These are phyloP conservation scores for Brachyhypopomus gauderio DNA, from an alignment of 2,113 vertebrate species.

Conservation along the genomic window DNA sequence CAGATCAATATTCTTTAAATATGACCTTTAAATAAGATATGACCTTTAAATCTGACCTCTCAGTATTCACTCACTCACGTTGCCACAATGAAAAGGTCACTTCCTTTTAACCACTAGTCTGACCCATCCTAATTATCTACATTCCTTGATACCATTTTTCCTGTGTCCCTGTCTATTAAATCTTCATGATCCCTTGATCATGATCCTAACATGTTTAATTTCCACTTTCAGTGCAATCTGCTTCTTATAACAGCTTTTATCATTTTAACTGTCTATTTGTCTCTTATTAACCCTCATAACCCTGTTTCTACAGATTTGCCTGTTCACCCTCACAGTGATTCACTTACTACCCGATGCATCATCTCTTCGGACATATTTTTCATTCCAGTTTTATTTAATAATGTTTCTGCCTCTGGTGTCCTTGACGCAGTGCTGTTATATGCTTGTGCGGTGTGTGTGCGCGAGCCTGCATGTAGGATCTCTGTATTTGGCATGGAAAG, in stretches of 20 bases:
- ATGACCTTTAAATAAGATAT: conserved; percentile 1
- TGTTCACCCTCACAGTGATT: background rate
- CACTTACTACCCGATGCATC: background rate
- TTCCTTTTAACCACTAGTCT: no score
- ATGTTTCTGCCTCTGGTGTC: conserved; percentile 13
- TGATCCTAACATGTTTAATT: background rate
- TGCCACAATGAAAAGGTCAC: no score
- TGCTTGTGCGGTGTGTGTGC: background rate
- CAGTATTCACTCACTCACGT: no score
- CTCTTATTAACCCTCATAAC: background rate
- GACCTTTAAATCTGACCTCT: conserved; percentile 35
- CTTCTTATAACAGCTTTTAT: background rate
- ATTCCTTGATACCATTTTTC: background rate
- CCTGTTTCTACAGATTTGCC: background rate
- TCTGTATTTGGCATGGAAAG: background rate
- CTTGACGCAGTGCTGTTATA: conserved; percentile 1
- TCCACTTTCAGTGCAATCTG: background rate
- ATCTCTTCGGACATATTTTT: background rate
- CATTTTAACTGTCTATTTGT: background rate
- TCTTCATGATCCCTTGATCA: background rate
- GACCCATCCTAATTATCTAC: background rate
- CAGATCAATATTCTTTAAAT: conserved; percentile 34
- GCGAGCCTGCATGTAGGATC: background rate
- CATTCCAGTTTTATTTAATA: conserved; percentile 3
- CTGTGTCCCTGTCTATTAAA: background rate